Conservation (phyloP, 2,113 vertebrate species). For the Lepidothrix coronata region DNA sequence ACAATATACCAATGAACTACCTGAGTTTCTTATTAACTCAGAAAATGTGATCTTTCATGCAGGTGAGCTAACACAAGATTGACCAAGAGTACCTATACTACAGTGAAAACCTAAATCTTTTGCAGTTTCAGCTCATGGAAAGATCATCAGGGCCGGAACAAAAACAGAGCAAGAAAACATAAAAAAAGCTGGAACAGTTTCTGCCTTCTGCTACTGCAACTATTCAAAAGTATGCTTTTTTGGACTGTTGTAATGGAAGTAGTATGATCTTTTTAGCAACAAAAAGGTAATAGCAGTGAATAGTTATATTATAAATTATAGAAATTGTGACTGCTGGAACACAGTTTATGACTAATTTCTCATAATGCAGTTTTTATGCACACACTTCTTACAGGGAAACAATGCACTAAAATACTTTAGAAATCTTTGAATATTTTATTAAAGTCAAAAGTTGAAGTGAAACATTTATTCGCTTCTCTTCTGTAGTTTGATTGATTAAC, state of each 20-base stretch:
- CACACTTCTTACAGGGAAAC: not conserved
- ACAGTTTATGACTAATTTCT: not conserved
- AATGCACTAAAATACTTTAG: not conserved
- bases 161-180: not conserved
- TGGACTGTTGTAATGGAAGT: not conserved
- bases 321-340: not conserved
- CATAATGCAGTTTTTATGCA: not conserved
- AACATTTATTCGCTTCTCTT: not conserved
- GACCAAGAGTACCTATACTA: not conserved
- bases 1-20: not conserved
- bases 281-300: not conserved
- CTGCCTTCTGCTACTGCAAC: not conserved
- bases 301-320: not conserved
- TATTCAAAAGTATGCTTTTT: not conserved
- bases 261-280: not conserved
- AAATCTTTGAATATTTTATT: not conserved
- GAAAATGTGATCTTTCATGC: not conserved
- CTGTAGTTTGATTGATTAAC: not conserved
- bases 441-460: not conserved
- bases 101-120: not conserved
- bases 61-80: not conserved
- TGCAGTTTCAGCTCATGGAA: not conserved
- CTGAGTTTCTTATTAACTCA: not conserved
- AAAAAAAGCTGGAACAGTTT: not conserved
- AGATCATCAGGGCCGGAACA: not conserved